phyloP scores from a whole-genome alignment of 92 coral and sea anemone species.

The Parazoanthus swiftii region DNA sequence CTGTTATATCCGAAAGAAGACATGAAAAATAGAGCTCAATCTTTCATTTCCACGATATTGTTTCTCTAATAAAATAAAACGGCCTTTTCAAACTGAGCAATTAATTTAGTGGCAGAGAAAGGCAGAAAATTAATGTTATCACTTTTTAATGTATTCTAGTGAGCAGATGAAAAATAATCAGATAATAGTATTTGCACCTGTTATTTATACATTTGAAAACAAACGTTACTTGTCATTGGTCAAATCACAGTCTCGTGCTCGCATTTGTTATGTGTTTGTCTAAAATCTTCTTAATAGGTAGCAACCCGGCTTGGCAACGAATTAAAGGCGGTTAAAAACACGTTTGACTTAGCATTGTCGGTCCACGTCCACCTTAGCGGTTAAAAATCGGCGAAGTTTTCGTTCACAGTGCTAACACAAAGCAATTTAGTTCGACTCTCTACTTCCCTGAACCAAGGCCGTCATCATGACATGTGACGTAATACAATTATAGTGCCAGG shows the following conservation, averaged over 20 bases:
- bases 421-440: too few species aligned
- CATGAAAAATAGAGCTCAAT: too few species aligned
- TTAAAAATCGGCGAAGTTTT: too few species aligned
- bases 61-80: not conserved
- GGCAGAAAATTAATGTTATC: not conserved
- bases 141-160: not conserved
- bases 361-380: too few species aligned
- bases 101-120: slow-evolving; percentile 9
- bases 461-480: too few species aligned
- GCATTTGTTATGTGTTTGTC: not conserved
- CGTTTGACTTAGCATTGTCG: too few species aligned
- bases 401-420: too few species aligned
- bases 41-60: too few species aligned
- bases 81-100: not conserved
- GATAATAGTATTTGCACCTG: slow-evolving; percentile 1
- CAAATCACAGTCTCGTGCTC: not conserved
- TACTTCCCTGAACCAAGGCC: too few species aligned
- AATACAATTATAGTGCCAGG: too few species aligned
- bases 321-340: too few species aligned
- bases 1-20: not conserved
- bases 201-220: not conserved
- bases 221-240: not conserved
- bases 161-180: not conserved
- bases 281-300: not conserved
- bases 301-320: not conserved